Conservation (phyloP, 2,797 vertebrate species). For the Halcyon smyrnensis region DNA sequence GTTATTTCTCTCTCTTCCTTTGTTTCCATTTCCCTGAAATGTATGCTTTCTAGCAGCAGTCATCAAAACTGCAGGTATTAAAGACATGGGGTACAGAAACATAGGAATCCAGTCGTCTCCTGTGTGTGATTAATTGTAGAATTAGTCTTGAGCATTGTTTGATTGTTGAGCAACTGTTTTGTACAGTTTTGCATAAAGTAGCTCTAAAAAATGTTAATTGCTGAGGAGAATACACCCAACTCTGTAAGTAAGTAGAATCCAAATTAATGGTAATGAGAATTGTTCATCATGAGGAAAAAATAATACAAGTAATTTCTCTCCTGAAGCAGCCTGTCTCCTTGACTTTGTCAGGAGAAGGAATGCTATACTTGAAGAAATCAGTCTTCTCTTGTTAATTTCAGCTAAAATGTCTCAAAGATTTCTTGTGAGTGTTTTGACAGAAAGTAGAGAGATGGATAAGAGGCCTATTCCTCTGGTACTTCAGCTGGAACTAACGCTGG, state of each 20-base stretch:
- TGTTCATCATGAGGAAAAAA: constrained; percentile 27
- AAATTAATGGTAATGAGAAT: constrained; percentile 5
- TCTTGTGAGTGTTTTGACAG: constrained; percentile 59
- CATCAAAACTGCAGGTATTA: neutral
- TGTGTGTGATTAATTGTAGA: neutral
- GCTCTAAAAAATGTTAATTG: neutral
- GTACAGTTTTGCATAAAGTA: neutral
- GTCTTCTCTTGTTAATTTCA: constrained; percentile 61
- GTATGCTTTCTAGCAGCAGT: neutral
- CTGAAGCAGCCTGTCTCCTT: constrained; percentile 43
- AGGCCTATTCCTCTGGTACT: constrained; percentile 21
- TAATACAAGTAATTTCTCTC: neutral
- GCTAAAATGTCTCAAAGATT: constrained; percentile 44
- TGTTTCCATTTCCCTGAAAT: neutral
- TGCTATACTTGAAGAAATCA: constrained; percentile 16
- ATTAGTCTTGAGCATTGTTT: constrained; percentile 4
- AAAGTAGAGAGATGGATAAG: neutral
- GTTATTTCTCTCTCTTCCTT: neutral
- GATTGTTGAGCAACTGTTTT: neutral
- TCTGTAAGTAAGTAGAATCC: constrained; percentile 29
- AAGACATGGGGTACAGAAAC: neutral
- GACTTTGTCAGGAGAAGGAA: constrained; percentile 35
- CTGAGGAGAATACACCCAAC: constrained; percentile 10
- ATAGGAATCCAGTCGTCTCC: constrained; percentile 3
- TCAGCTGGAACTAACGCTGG: constrained; percentile 25